These are phyloP conservation scores for Metridium senile DNA, from an alignment of 92 coral and sea anemone species.

Conservation along the genomic window DNA sequence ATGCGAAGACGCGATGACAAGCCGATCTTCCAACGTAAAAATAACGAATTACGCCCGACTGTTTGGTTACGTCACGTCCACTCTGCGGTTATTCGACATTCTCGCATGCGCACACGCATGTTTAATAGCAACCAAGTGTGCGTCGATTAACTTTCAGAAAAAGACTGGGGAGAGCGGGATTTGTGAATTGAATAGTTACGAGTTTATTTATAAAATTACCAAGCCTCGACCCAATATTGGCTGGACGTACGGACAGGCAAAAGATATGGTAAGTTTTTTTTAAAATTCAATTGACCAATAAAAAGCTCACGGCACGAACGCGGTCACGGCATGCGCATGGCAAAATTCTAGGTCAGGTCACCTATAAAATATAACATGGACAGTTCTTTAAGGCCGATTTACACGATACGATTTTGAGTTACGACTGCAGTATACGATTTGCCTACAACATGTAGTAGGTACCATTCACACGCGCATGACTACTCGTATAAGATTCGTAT, in stretches of 20 bases:
- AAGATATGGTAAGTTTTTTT: background rate
- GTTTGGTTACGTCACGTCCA: slow-evolving; percentile 36
- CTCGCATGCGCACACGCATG: slow-evolving; percentile 72
- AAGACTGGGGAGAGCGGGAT: slow-evolving; percentile 16
- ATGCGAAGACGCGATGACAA: background rate
- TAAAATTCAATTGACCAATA: background rate
- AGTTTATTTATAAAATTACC: background rate
- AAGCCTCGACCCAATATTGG: slow-evolving; percentile 29
- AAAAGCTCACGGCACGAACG: no score
- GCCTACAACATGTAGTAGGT: no score
- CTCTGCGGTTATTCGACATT: slow-evolving; percentile 26
- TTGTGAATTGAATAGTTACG: slow-evolving; percentile 47
- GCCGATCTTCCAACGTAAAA: slow-evolving; percentile 22
- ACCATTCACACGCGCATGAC: no score
- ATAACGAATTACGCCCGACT: slow-evolving; percentile 19
- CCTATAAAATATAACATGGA: no score
- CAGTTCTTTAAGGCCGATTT: no score
- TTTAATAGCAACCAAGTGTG: slow-evolving; percentile 41
- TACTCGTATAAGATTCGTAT: no score
- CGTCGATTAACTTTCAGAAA: slow-evolving; percentile 51
- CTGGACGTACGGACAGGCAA: slow-evolving; percentile 54
- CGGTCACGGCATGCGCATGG: no score
- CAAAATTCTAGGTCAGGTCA: no score
- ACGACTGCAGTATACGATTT: no score
- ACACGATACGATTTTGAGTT: no score